Base-by-base conservation (phyloP, 1,140 invertebrate genomes). In the Achatina immaculata region DNA sequence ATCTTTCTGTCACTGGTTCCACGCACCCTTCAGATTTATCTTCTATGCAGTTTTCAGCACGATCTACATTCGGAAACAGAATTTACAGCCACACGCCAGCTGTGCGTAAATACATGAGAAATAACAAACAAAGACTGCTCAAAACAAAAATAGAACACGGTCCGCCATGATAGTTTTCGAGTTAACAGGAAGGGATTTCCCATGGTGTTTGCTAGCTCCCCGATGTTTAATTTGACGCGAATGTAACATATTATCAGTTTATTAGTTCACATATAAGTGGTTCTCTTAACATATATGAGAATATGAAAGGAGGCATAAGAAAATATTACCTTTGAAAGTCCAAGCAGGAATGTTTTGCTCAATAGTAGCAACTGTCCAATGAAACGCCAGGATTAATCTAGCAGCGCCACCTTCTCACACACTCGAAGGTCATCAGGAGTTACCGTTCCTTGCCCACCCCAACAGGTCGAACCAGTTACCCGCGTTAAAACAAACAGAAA, bases 331-430 rank as follows among this genome's bases (percentile, higher is more conserved):
- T 28, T 74, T 28, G 38, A 19, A 58, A 42, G 75, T 43, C 72
- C 72, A 55, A 65, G 51, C 75, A 58, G 75, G 75, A 77, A 77
- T 77, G 75, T 77, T 77, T 77, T 77, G 75, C 55, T 77, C 58
- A 34, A 62, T 24, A 77, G 58, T 62, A 65, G 75, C 36, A 40
- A 65, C 51, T 42, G 40, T 38, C 75, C 75, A 77, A 77, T 77
- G 48, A 55, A 55, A 55, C 4, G 24, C 3, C 19, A 9, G 48
- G 16, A 55, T 55, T 55, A 55, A 55, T 55, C 48, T 55, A 21
- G 48, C 48, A 55, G 48, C 48, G 48, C 48, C 48, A 55, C 21
- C 48, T 55, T 55, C 48, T 21, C 19, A n/a, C n/a, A n/a, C n/a
- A n/a, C n/a, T n/a, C n/a, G n/a, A n/a, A n/a, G n/a, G n/a, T n/a